Conservation (phyloP, 2,888 invertebrate genomes). For the Parnassius mnemosyne region DNA sequence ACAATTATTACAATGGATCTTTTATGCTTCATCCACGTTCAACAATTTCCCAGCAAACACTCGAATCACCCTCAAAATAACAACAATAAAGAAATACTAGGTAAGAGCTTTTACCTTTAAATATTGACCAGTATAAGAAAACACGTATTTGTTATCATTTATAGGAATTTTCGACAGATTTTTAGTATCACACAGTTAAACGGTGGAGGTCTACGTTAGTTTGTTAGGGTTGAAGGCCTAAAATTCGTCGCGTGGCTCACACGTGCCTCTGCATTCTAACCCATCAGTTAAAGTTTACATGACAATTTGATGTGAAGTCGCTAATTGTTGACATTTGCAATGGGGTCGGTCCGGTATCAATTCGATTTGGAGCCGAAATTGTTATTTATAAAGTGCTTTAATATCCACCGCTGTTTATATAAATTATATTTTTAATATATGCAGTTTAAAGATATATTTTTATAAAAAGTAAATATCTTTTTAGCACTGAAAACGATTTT, state of each 20-base stretch:
- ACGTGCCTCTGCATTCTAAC: constrained; percentile 47
- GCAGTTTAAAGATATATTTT: no score
- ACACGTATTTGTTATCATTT: constrained; percentile 16
- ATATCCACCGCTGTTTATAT: neutral
- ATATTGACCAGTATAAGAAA: constrained; percentile 28
- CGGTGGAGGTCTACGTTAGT: constrained; percentile 24
- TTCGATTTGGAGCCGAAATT: constrained; percentile 10
- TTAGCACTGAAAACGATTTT: no score
- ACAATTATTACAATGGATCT: constrained; percentile 24
- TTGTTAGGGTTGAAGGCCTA: constrained; percentile 46
- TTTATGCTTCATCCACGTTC: constrained; percentile 14
- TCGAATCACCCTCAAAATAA: constrained; percentile 51
- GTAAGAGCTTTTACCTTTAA: constrained; percentile 49
- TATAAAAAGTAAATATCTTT: no score
- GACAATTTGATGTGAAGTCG: constrained; percentile 63
- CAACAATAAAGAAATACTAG: constrained; percentile 55
- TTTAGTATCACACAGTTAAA: constrained; percentile 3
- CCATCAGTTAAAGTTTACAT: constrained; percentile 55
- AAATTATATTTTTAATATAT: no score
- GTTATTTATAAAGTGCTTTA: constrained; percentile 3
- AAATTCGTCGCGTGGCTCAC: constrained; percentile 56
- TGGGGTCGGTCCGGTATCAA: constrained; percentile 43
- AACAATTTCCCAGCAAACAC: constrained; percentile 45
- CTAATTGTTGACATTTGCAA: constrained; percentile 58
- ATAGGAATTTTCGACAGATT: neutral